Evolutionary conservation across 2,888 invertebrate genomes (phyloP), one percentile per base, ranked within the genome.

Genomic region (Epinotia bilunana): DNA sequence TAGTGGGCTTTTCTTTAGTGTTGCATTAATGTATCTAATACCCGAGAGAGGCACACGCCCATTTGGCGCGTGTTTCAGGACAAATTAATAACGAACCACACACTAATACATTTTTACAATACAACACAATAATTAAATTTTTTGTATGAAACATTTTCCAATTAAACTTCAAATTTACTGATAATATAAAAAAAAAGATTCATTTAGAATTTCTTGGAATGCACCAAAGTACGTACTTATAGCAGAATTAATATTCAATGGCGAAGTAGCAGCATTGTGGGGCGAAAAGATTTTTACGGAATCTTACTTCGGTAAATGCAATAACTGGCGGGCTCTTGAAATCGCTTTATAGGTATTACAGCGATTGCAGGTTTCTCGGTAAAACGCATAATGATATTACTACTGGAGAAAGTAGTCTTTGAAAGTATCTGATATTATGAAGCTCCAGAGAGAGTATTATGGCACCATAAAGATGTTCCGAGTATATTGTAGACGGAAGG

Each of bases 31-130:
- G n/a, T n/a, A 53, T 7, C 11, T 68, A 6, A 18, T 43, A 43
- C 58, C 57, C 68, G 58, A 43, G 68, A 43, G 58, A 58, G 43
- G 16, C 16, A 39, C 58, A 43, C 68, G 55, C 67, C 67, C 55
- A 58, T 23, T 55, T 58, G 16, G 23, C 43, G 57, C 58, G 68
- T 68, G 68, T 57, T 68, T 68, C 13, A 39, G 67, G 67, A 39
- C 55, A 67, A 57, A 39, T 55, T 43, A 39, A 20, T 58, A 16
- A 57, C 68, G 20, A 20, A 1, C 39, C 9, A 58, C 23, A 28
- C 49, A 20, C 23, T 23, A 23, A 1, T 23, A 23, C 23, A 23
- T 23, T 23, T 23, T 23, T 23, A 23, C 23, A 23, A 23, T 23
- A 23, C 23, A 23, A 23, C 23, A 23, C 23, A 43, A 64, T 28